A percentile compares a stretch with the other conserved stretches of the same genome.
phyloP scores from a whole-genome alignment of 2,888 invertebrate species.

The Hydrotaea diabolus region DNA sequence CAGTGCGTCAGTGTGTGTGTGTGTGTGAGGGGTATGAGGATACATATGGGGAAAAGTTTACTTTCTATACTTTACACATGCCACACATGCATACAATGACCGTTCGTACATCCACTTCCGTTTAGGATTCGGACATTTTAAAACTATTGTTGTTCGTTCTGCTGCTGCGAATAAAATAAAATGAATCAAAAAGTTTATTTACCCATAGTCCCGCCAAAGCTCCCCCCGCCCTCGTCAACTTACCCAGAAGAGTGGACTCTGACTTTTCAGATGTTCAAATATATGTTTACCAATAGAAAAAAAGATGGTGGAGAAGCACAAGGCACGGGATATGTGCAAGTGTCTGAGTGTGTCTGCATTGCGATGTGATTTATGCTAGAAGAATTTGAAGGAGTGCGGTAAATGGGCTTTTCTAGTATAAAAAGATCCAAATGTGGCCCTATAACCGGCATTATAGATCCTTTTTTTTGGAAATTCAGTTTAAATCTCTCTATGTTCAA shows the following conservation, averaged over 20 bases:
- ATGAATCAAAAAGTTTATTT: constrained; percentile 49
- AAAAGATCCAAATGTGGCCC: too few species aligned
- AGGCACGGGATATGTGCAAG: not conserved
- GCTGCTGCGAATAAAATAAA: constrained; percentile 20
- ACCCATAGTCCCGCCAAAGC: constrained; percentile 11
- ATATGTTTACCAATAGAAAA: not conserved
- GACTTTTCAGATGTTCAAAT: constrained; percentile 1
- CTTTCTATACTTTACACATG: constrained; percentile 37
- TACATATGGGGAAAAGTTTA: constrained; percentile 50
- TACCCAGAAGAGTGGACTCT: not conserved
- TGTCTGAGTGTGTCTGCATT: not conserved
- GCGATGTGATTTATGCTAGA: not conserved
- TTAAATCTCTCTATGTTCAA: too few species aligned
- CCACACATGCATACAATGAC: constrained; percentile 6
- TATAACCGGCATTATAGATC: too few species aligned
- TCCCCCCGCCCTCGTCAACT: not conserved
- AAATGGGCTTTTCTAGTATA: too few species aligned
- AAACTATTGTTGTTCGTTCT: constrained; percentile 35
- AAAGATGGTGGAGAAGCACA: not conserved
- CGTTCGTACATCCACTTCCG: constrained; percentile 30
- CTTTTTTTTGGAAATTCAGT: too few species aligned
- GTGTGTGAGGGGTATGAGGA: too few species aligned
- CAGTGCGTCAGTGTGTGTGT: too few species aligned
- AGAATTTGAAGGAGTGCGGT: not conserved
- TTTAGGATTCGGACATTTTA: constrained; percentile 48